Percentiles rank a stretch among this genome's conserved stretches.
These are phyloP conservation scores for Thalassarche chlororhynchos DNA, from an alignment of 2,113 vertebrate species.

Conservation along the genomic window DNA sequence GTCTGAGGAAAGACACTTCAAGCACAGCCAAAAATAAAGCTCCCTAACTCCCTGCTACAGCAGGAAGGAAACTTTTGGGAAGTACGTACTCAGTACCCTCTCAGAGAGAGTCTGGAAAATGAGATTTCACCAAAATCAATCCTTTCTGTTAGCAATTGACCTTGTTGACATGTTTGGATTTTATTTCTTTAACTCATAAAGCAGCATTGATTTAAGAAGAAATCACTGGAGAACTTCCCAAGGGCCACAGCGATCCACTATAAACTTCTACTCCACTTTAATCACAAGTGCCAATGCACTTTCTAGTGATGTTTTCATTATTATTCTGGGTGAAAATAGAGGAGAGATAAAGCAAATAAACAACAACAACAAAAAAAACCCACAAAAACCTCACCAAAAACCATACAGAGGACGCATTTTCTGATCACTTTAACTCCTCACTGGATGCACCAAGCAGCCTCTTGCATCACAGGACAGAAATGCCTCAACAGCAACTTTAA, in stretches of 20 bases:
- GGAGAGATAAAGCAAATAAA: not conserved
- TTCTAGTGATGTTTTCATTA: not conserved
- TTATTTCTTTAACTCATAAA: not conserved
- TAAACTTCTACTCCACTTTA: not conserved
- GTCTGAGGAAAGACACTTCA: not conserved
- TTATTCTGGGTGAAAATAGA: not conserved
- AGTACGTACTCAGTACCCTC: not conserved
- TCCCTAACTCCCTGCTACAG: rapidly evolving
- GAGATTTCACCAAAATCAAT: not conserved
- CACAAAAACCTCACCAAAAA: not conserved
- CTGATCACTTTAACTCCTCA: not conserved
- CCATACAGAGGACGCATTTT: not conserved
- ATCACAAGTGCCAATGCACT: not conserved
- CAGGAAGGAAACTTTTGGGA: not conserved
- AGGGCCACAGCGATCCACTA: not conserved
- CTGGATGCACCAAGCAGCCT: not conserved
- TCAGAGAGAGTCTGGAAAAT: not conserved
- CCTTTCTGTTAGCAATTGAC: not conserved
- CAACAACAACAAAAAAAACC: not conserved
- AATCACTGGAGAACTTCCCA: not conserved
- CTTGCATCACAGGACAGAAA: not conserved
- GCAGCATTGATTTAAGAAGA: not conserved
- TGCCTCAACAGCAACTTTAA: not conserved
- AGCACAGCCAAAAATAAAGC: not conserved
- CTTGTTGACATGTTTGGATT: not conserved